Conservation (phyloP, 2,113 vertebrate genomes). For the Python bivittatus region DNA sequence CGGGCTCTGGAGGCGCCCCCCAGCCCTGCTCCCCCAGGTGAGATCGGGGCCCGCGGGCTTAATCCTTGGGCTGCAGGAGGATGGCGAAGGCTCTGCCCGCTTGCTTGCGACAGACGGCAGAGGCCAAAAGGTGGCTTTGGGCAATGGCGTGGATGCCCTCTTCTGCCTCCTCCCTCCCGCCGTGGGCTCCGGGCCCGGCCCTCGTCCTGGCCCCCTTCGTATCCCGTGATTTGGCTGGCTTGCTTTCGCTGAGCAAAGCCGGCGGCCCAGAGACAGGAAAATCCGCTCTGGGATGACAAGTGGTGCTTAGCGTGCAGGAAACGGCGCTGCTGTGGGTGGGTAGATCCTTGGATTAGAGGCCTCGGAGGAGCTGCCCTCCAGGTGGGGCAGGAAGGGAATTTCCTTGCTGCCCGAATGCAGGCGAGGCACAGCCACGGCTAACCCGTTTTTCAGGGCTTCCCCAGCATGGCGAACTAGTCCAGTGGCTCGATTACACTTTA, state of each 20-base stretch:
- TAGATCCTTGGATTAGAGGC: background rate
- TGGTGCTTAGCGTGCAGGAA: background rate
- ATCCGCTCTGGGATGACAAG: background rate
- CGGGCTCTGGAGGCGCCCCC: conserved; percentile 18
- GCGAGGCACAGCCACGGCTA: background rate
- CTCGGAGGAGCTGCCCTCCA: background rate
- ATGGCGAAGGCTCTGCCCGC: background rate
- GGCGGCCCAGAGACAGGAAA: background rate
- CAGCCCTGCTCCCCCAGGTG: conserved; percentile 60
- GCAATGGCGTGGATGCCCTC: background rate
- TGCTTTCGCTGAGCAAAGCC: background rate
- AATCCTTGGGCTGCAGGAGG: background rate
- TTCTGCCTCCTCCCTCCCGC: background rate
- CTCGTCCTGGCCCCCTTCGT: background rate
- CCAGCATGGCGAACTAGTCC: background rate
- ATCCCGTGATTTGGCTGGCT: background rate
- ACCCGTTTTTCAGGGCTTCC: background rate
- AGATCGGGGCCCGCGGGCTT: fast-evolving
- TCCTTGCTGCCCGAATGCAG: background rate
- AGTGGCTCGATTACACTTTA: background rate
- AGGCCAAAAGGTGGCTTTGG: background rate
- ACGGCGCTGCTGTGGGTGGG: background rate
- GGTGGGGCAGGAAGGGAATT: background rate
- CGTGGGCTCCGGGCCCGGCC: background rate
- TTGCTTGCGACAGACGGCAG: background rate